Base-by-base conservation (phyloP, 1,140 invertebrate genomes). In the Penaeus vannamei region DNA sequence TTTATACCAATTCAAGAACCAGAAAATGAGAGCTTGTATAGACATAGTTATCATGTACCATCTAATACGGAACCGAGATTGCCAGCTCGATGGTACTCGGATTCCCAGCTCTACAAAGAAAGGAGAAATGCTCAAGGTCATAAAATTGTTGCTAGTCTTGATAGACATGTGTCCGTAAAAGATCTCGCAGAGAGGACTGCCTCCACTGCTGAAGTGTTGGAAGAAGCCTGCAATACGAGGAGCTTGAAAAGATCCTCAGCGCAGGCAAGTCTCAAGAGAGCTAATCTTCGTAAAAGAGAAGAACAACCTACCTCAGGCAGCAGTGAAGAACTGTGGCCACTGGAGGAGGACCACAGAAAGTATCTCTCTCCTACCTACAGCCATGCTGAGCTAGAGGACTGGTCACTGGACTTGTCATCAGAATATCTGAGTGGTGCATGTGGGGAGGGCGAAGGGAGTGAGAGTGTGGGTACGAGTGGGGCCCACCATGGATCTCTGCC, bases 331-430 rank as follows among this genome's bases (percentile, higher is more conserved):
- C 46, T 90, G 61, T 87, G 69, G 87, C 88, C 85, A 29, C 83
- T 29, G 42, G 86, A 87, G 84, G 86, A 86, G 36, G 77, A 82
- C 23, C 95, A 96, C 91, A 93, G 95, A 90, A 95, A 95, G 92
- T 92, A 95, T 80, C 93, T 95, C 61, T 95, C 96, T 92, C 93
- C 96, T 90, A 95, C 96, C 92, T 96, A 96, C 91, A 96, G 96
- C 92, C 94, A 95, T 90, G 95, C 96, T 10, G 96, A 96, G 93
- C 92, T 96, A 83, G 96, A 96, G 93, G 96, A 96, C 92, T 96
- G 96, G 96, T 96, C 95, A 92, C 94, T 96, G 92, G 95, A 95
- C 64, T 92, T 96, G 64, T 96, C 96, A 7, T 95, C 94, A 87
- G 95, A 96, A 92, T 95, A 96, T 92, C 92, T 92, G 32, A 91